Evolutionary conservation across 2,113 vertebrate genomes (phyloP), one percentile per base, ranked within the genome.

Genomic region (Cricetomys ansorgei): DNA sequence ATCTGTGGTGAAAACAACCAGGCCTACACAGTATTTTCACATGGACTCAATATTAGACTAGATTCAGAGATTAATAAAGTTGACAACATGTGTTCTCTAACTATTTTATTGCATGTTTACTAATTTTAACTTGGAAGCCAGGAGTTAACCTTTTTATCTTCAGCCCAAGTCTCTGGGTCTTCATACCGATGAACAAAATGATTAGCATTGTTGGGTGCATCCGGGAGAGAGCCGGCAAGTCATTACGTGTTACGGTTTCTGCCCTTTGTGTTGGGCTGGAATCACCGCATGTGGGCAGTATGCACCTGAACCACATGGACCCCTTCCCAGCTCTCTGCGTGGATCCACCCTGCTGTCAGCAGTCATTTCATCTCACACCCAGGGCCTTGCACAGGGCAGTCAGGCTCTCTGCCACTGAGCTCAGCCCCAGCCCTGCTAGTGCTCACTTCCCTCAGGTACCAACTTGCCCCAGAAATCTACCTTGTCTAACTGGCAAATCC

Each of bases 121-220:
- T 89, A 76, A 92, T 53, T 76, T 92, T 65, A 67, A 88, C 86
- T 95, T 93, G 79, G 43, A 15, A 94, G 19, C 34, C 34, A 43
- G 16, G 79, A 34, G n/a, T 77, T 81, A 72, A 85, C 25, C 2
- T 45, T 73, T 95, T 67, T n/a, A 31, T 94, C 91, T 95, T 84
- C 37, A 31, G 43, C 17, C 40, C 12, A 21, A 10, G 29, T 27
- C 43, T 62, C 25, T 94, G 70, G 3, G 27, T 88, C 86, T 76
- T 50, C 43, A 90, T 59, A 89, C 43, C 64, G 48, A 55, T 19
- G 1, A 85, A 31, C 57, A 37, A 62, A 90, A 94, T 55, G 43
- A n/a, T 23, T 21, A 25, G 75, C 10, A 0, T 40, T 83, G 69
- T 53, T 91, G 70, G 57, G 16, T 1, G 2, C 79, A 19, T 77